Conservation (phyloP, 2,797 vertebrate genomes). For the Pogoniulus pusillus region DNA sequence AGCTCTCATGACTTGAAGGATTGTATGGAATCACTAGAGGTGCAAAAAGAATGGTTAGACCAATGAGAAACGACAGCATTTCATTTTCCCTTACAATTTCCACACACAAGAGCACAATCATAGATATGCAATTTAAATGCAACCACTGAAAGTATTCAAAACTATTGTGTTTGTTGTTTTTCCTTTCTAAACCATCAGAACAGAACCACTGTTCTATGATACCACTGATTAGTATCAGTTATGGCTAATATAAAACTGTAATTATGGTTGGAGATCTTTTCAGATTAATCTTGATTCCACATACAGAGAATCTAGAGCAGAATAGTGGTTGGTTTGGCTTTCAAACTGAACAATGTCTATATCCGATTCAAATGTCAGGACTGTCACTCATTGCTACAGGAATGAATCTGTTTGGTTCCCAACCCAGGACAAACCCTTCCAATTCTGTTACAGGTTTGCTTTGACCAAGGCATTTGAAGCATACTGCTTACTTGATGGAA, state of each 20-base stretch:
- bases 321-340: not conserved
- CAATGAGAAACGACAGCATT: rapidly evolving
- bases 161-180: not conserved
- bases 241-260: not conserved
- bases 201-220: not conserved
- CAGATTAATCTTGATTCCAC: not conserved
- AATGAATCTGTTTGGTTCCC: not conserved
- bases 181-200: not conserved
- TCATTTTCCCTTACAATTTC: not conserved
- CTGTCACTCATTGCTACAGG: not conserved
- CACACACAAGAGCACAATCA: not conserved
- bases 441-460: not conserved
- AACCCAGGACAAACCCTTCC: not conserved
- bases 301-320: not conserved
- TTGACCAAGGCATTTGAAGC: not conserved
- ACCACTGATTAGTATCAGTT: not conserved
- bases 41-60: not conserved
- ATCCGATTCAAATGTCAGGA: not conserved
- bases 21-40: constrained; percentile 89
- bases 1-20: constrained; percentile 90
- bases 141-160: not conserved
- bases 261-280: not conserved
- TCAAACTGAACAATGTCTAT: not conserved
- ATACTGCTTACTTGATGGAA: not conserved
- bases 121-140: not conserved